phyloP scores from a whole-genome alignment of 1,140 invertebrate genomes.

The Psix sp. region DNA sequence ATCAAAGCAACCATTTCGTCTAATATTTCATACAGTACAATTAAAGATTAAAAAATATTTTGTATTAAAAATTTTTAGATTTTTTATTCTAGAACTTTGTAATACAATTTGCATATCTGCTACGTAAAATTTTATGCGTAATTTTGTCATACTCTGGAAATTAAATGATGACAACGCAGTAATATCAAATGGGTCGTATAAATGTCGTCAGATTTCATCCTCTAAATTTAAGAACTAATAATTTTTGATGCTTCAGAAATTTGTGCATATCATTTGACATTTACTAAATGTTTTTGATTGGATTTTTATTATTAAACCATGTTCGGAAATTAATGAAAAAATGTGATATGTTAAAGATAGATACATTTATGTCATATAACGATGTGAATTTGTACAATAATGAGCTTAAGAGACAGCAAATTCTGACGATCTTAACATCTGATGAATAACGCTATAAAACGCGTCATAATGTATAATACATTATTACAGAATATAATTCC shows the following conservation, averaged over 20 bases:
- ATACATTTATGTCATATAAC: constrained; percentile 6
- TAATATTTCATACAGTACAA: too few species aligned
- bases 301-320: too few species aligned
- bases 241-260: background rate
- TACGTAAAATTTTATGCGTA: background rate
- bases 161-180: background rate
- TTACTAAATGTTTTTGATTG: too few species aligned
- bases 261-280: too few species aligned
- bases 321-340: too few species aligned
- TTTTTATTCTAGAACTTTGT: too few species aligned
- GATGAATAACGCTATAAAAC: constrained; percentile 41
- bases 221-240: too few species aligned
- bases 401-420: constrained; percentile 34
- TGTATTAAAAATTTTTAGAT: too few species aligned
- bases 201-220: background rate
- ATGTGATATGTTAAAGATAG: too few species aligned
- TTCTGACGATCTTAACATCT: constrained; percentile 29
- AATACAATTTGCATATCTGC: constrained; percentile 1
- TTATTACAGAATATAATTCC: constrained; percentile 29
- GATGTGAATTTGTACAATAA: constrained; percentile 35
- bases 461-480: constrained; percentile 21
- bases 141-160: background rate
- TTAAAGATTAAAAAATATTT: too few species aligned
- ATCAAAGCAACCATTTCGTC: too few species aligned
- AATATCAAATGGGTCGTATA: background rate